These are phyloP conservation scores for Periparus ater DNA, from an alignment of 2,797 vertebrate genomes.

Conservation along the genomic window DNA sequence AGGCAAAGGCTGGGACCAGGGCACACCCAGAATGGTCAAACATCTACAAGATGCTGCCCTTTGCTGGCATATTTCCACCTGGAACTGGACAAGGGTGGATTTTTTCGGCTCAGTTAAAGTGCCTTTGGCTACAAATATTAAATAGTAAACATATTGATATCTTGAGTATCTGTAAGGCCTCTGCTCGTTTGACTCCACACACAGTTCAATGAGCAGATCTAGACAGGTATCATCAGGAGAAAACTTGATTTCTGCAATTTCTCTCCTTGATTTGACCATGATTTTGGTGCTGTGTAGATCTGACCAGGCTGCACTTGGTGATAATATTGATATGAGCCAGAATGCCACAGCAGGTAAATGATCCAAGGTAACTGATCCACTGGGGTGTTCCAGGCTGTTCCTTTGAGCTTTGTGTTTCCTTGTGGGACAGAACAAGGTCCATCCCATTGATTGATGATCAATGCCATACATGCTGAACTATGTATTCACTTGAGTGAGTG, in stretches of 20 bases:
- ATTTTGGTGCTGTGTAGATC: background rate
- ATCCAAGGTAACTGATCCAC: background rate
- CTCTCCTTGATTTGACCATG: background rate
- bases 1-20: background rate
- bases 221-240: background rate
- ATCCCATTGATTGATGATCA: too few species aligned
- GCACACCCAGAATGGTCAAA: background rate
- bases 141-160: background rate
- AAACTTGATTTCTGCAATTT: background rate
- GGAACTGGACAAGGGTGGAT: background rate
- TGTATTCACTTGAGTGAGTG: background rate
- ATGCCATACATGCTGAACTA: background rate
- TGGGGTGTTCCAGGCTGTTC: background rate
- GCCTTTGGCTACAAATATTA: background rate
- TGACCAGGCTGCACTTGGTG: background rate
- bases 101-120: background rate
- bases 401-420: background rate
- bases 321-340: accelerated
- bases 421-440: background rate
- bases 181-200: background rate
- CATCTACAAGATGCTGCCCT: background rate
- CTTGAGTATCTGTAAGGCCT: background rate
- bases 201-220: background rate
- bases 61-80: background rate
- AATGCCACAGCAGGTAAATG: background rate